Conservation (phyloP, 2,888 invertebrate species). For the Penaeus monodon region DNA sequence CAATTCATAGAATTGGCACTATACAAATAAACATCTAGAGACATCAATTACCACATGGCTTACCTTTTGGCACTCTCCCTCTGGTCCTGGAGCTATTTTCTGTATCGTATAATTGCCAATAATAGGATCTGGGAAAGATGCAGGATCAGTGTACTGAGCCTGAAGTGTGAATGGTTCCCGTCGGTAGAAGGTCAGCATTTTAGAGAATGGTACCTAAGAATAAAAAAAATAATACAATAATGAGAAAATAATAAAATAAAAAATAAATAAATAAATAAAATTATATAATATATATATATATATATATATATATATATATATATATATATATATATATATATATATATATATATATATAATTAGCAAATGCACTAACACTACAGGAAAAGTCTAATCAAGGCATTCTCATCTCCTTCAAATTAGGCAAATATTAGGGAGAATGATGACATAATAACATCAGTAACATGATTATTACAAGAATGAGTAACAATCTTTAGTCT, state of each 20-base stretch:
- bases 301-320: too few species aligned
- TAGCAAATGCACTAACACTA: neutral
- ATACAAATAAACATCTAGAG: neutral
- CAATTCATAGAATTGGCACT: neutral
- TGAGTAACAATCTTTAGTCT: too few species aligned
- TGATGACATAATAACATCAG: too few species aligned
- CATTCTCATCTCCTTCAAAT: too few species aligned
- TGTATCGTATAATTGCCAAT: constrained; percentile 86
- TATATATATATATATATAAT: too few species aligned
- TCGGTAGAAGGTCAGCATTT: constrained; percentile 92
- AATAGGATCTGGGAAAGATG: constrained; percentile 82
- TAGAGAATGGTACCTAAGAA: constrained; percentile 84
- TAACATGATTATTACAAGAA: too few species aligned
- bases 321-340: too few species aligned
- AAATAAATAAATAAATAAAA: neutral
- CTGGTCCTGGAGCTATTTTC: constrained; percentile 86
- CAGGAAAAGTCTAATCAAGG: too few species aligned
- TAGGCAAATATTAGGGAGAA: too few species aligned
- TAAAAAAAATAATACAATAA: neutral
- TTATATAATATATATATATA: too few species aligned
- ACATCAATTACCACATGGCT: neutral
- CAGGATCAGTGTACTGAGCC: constrained; percentile 82
- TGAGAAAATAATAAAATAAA: neutral
- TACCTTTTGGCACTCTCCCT: constrained; percentile 93
- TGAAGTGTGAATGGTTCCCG: constrained; percentile 88